Evolutionary conservation across 2,113 vertebrate species (phyloP).

Genomic region (Labeo rohita): DNA sequence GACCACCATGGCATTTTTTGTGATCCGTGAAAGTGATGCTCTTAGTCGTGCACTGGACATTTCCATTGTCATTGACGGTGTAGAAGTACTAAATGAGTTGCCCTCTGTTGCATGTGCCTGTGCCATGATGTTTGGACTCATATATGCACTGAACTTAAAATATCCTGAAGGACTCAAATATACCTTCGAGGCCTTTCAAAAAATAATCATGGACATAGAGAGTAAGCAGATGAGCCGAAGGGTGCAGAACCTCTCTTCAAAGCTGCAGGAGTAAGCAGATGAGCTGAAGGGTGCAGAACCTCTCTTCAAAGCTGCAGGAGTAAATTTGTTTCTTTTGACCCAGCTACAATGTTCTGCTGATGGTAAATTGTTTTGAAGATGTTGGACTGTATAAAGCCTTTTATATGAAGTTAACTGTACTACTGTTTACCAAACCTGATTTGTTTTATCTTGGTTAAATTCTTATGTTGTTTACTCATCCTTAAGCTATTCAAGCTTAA

Average conservation of each 20-base stretch:
- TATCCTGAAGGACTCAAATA: constrained; percentile 16
- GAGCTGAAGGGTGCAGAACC: too few species aligned
- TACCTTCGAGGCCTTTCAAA: constrained; percentile 19
- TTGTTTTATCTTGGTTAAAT: neutral
- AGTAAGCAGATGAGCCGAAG: constrained; percentile 10
- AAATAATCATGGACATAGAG: constrained; percentile 17
- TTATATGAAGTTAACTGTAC: neutral
- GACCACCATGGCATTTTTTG: too few species aligned
- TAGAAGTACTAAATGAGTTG: constrained; percentile 3
- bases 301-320: too few species aligned
- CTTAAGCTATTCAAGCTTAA: neutral
- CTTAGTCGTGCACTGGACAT: constrained; percentile 21
- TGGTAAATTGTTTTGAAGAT: neutral
- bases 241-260: too few species aligned
- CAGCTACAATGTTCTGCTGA: neutral
- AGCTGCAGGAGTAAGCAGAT: too few species aligned
- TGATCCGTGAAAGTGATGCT: too few species aligned
- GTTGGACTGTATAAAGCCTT: neutral
- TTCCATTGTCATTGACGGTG: neutral
- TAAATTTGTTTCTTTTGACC: too few species aligned
- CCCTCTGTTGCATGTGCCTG: constrained; percentile 15
- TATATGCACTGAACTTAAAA: constrained; percentile 24
- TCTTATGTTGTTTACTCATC: neutral
- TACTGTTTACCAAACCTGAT: neutral
- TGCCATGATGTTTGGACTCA: constrained; percentile 22